Evolutionary conservation across 2,797 vertebrate genomes (phyloP), one percentile per base, ranked within the genome.

Genomic region (Sebastes nivosus): DNA sequence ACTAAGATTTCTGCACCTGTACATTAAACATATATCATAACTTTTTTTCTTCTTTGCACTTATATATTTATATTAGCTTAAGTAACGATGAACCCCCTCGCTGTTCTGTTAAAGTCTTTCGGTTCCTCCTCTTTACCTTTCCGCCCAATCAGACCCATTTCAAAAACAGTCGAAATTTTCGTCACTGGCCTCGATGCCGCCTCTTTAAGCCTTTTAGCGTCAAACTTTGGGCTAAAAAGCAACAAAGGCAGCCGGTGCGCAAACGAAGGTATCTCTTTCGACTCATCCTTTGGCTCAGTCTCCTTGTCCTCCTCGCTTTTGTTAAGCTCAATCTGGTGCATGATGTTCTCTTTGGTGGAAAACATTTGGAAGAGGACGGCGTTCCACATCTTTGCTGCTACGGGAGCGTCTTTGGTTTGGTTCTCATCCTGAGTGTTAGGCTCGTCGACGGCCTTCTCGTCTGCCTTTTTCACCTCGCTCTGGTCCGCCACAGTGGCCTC

Each of bases 331-430:
- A 92, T 95, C 76, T 93, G 93, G 77, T 94, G 90, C 93, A 96
- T 93, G 74, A 92, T 95, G 57, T 14, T 97, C 63, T 96, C 95
- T 82, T 96, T 96, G 3, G 91, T 91, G 67, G 97, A 91, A 0
- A 97, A 96, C 96, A 98, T 94, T 58, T 97, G 97, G 89, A 98
- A 97, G 52, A 99, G 95, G 74, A 98, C 94, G 0, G 98, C 97
- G 0, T 99, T 96, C 99, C 99, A 99, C 97, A 99, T 97, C 88
- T 95, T 96, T 0, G 89, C 93, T 46, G 96, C 96, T 59, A 95
- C 94, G 0, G 96, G 96, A 67, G 93, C 1, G 5, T 88, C 92
- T 81, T 77, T 81, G 67, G 25, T 71, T 58, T 87, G 74, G 24
- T 38, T 85, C 27, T 85, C 67, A 11, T 82, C 72, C 66, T 73